Evolutionary conservation across 2,113 vertebrate species (phyloP).

Genomic region (Pao palembangensis): DNA sequence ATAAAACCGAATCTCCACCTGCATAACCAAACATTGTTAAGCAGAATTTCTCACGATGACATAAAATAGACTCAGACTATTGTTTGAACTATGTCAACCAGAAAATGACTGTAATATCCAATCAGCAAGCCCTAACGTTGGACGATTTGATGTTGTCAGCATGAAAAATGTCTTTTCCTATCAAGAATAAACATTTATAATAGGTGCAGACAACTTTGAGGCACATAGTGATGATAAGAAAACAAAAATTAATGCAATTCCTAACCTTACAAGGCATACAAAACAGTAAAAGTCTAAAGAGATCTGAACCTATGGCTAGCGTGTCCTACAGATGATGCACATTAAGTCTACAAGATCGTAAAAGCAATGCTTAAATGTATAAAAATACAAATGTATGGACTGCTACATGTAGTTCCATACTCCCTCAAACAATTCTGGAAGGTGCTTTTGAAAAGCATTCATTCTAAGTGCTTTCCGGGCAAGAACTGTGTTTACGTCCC

Average conservation of each 20-base stretch:
- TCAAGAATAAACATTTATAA: background rate
- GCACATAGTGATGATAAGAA: background rate
- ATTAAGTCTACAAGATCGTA: no score
- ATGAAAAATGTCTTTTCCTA: background rate
- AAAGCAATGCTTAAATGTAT: background rate
- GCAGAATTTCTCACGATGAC: background rate
- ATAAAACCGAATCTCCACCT: background rate
- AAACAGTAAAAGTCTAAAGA: no score
- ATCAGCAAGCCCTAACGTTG: slow-evolving; percentile 2
- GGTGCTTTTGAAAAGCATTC: background rate
- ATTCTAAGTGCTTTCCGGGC: background rate
- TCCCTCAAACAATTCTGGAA: background rate
- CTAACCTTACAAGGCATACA: no score
- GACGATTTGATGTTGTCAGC: background rate
- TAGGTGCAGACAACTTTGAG: background rate
- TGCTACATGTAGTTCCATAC: background rate
- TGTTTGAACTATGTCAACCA: slow-evolving; percentile 17
- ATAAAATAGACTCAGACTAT: slow-evolving; percentile 3
- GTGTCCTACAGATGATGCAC: no score
- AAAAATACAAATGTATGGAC: no score
- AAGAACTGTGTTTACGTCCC: slow-evolving; percentile 16
- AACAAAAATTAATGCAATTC: no score
- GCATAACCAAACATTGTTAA: background rate
- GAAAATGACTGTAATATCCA: slow-evolving; percentile 1
- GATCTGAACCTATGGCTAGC: no score